Percentiles rank a stretch among this genome's conserved stretches.
phyloP scores from a whole-genome alignment of 2,797 vertebrate species.

The Sarcoramphus papa region DNA sequence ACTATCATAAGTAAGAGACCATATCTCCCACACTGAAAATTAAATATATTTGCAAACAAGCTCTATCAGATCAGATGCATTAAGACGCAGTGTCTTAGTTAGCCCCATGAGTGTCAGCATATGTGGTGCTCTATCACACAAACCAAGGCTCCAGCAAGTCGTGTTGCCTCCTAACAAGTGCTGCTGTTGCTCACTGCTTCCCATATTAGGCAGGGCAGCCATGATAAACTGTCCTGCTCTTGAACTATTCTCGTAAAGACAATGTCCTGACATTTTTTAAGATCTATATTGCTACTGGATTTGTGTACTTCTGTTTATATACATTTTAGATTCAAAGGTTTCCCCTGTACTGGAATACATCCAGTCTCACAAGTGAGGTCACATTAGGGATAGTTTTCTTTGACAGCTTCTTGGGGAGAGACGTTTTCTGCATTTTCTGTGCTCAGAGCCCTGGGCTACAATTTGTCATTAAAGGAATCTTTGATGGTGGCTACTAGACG shows the following conservation, averaged over 20 bases:
- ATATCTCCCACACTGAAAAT: not conserved
- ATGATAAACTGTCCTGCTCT: not conserved
- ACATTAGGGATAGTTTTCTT: not conserved
- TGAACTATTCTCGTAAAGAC: not conserved
- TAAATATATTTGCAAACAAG: not conserved
- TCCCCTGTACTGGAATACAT: constrained; percentile 9
- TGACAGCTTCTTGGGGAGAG: not conserved
- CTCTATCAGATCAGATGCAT: not conserved
- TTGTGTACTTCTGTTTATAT: constrained; percentile 46
- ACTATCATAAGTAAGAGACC: not conserved
- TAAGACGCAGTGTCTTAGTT: not conserved
- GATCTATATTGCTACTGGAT: constrained; percentile 18
- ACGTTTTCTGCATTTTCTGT: not conserved
- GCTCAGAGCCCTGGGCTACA: not conserved
- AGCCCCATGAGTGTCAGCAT: not conserved
- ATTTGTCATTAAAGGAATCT: not conserved
- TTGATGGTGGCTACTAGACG: not conserved
- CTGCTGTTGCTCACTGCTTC: not conserved
- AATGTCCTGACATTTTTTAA: not conserved
- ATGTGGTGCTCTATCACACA: not conserved
- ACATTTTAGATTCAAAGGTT: constrained; percentile 38
- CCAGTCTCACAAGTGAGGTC: not conserved
- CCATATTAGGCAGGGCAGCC: constrained; percentile 31
- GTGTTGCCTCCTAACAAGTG: not conserved
- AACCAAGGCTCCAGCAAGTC: constrained; percentile 37